Evolutionary conservation across 2,797 vertebrate species (phyloP).

Genomic region (Enteromius afrohamiltoni): DNA sequence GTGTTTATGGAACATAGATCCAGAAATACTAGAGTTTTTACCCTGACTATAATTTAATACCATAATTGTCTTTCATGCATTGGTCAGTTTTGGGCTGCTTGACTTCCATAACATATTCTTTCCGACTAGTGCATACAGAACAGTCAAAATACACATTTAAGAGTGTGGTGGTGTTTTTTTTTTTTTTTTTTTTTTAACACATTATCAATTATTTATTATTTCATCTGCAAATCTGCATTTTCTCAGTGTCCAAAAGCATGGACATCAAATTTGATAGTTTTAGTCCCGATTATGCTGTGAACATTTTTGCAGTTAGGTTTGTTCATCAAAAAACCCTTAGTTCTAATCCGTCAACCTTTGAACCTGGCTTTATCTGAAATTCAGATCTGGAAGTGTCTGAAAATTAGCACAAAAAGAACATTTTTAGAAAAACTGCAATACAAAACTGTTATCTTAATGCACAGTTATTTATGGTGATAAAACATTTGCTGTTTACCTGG

Average conservation of each 20-base stretch:
- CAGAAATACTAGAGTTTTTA: neutral
- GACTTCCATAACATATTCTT: neutral
- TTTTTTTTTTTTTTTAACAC: neutral
- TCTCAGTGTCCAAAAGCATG: neutral
- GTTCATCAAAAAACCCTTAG: neutral
- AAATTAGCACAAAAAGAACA: neutral
- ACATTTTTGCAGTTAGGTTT: neutral
- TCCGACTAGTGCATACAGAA: neutral
- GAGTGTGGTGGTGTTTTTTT: no score
- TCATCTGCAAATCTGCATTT: neutral
- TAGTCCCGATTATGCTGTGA: neutral
- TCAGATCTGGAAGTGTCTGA: neutral
- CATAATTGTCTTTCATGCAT: neutral
- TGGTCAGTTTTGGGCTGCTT: neutral
- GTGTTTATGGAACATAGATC: neutral
- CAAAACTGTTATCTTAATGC: neutral
- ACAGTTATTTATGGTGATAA: neutral
- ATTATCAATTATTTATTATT: no score
- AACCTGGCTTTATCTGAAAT: neutral
- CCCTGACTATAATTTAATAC: neutral
- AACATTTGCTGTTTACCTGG: neutral
- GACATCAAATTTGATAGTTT: neutral
- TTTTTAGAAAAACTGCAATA: no score
- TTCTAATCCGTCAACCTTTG: neutral
- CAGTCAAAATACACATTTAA: neutral